Base-by-base conservation (phyloP, 2,797 vertebrate species). In the Oryzias dopingdopingensis region DNA sequence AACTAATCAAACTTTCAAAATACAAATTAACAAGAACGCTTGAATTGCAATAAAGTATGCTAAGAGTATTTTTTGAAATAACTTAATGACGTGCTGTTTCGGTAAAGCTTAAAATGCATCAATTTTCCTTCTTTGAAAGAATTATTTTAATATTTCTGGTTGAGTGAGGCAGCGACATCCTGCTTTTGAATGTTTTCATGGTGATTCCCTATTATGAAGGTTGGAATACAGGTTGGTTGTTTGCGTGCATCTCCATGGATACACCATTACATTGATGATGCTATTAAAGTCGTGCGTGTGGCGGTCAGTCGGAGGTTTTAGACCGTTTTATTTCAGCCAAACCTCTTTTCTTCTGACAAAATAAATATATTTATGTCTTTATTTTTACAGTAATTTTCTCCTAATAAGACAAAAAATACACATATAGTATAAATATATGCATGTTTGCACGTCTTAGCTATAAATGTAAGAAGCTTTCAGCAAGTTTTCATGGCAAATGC, bases 61-160 rank as follows among this genome's bases (percentile, higher is more conserved):
- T 17, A 14, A 24, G 4, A 52, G 48, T 47, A 41, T 48, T 50
- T 41, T 47, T 50, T 49, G 18, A 72, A 61, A 32, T 45, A n/a
- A n/a, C 15, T 49, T 42, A 50, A 61, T 50, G n/a, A 51, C 23
- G 17, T 58, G 49, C 29, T 40, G 46, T 50, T 54, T 29, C 49
- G 17, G 40, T 22, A 14, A 56, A 50, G n/a, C 43, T 43, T 57
- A 7, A 60, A 46, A 17, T n/a, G 20, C 14, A 18, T 7, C 12
- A 14, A 52, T 49, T 56, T 8, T 37, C 32, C 20, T 0, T 6
- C 14, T 52, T 7, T 16, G 0, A 47, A 16, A 43, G 43, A 6
- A 26, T 14, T 60, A 14, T 46, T 52, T 42, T 16, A 8, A 5
- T 22, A 18, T 59, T 54, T 58, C 10, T n/a, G 47, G 14, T 8